Base-by-base conservation (phyloP, 2,888 invertebrate genomes). In the Cataglyphis rosenhaueri region DNA sequence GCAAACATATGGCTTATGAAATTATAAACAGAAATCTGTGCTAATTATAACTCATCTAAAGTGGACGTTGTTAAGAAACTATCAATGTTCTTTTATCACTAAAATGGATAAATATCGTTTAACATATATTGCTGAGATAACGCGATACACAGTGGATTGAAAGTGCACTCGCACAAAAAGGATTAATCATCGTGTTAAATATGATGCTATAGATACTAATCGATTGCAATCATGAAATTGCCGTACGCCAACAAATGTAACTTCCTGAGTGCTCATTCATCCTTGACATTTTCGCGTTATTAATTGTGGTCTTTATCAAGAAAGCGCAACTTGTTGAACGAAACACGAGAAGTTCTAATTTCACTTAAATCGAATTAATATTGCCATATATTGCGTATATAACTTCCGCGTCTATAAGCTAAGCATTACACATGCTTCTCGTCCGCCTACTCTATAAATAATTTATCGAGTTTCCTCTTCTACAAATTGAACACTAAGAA, bases 221-320 rank as follows among this genome's bases (percentile, higher is more conserved):
- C 32, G 44, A 62, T 61, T 35, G 32, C 12, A 62, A 62, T 62
- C 29, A n/a, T 32, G 32, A 62, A 62, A 62, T 62, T 62, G 74
- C 29, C 32, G 12, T 32, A 32, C 12, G n/a, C 35, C 9, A 44
- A 9, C n/a, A 32, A 61, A 61, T 32, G 41, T 41, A 59, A 44
- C 21, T 62, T 15, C 15, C n/a, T 2, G 41, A 41, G n/a, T n/a
- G 32, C 25, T 38, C 41, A 21, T 12, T 48, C 62, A 61, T 74
- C 74, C 74, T 74, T 74, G 74, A 74, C 74, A 74, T 74, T 74
- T 29, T 62, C 15, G 35, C 1, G 32, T 62, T 74, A 62, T 62
- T 74, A 74, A 62, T 59, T 41, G 25, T 15, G 25, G 57, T 52
- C 38, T 57, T 73, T 38, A 74, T 48, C 61, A 44, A 57, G 32